These are phyloP conservation scores for Polypterus senegalus DNA, from an alignment of 2,113 vertebrate genomes.

Conservation along the genomic window DNA sequence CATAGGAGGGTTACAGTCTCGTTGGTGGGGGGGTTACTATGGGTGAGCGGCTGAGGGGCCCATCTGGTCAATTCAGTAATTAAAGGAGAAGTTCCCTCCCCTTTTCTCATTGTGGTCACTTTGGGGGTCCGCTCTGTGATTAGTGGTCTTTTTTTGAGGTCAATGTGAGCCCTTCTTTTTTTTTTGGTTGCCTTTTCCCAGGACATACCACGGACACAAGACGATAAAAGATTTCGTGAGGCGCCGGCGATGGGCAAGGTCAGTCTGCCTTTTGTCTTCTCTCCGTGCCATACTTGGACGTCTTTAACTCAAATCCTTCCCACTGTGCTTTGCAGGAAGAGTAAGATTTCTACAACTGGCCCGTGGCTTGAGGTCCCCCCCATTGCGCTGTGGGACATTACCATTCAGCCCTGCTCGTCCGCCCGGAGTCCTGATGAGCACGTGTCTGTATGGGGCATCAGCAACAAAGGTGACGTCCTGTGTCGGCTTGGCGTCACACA, in stretches of 20 bases:
- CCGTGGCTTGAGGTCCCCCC: conserved; percentile 91
- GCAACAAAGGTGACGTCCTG: conserved; percentile 91
- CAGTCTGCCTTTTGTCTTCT: conserved; percentile 14
- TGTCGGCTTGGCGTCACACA: conserved; percentile 75
- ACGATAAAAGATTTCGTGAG: conserved; percentile 94
- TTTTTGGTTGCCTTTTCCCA: conserved; percentile 30
- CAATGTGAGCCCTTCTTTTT: neutral
- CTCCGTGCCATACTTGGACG: neutral
- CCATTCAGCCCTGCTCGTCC: conserved; percentile 59
- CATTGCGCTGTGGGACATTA: conserved; percentile 71
- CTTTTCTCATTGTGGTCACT: too few relatives aligned
- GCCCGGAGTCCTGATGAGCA: conserved; percentile 35
- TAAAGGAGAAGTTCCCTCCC: too few relatives aligned
- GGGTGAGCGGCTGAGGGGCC: too few relatives aligned
- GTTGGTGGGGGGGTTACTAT: too few relatives aligned
- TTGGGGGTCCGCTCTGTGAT: too few relatives aligned
- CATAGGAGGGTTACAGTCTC: too few relatives aligned
- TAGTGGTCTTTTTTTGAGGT: too few relatives aligned
- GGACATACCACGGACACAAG: conserved; percentile 86
- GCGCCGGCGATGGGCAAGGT: conserved; percentile 90
- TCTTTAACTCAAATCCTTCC: neutral
- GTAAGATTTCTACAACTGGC: conserved; percentile 80
- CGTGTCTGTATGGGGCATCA: conserved; percentile 82
- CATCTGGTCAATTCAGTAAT: too few relatives aligned
- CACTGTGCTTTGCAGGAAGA: conserved; percentile 59